These are phyloP conservation scores for Callopanchax toddi DNA, from an alignment of 2,113 vertebrate genomes.

Conservation along the genomic window DNA sequence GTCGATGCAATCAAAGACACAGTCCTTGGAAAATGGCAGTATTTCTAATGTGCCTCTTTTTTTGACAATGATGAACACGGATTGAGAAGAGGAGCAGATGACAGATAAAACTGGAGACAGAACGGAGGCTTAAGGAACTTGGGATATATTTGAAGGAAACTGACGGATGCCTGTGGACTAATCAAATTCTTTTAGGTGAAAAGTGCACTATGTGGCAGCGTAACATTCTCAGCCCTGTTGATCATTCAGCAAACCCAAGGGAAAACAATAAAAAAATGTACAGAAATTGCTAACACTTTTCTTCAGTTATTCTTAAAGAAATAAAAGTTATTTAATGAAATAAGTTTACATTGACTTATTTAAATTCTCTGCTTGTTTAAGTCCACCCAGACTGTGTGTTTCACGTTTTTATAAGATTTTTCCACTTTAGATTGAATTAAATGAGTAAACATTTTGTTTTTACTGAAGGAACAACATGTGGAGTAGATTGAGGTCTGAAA, in stretches of 20 bases:
- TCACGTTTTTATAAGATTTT: background rate
- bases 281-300: constrained; percentile 84
- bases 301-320: constrained; percentile 84
- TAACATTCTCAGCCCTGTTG: constrained; percentile 77
- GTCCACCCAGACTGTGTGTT: background rate
- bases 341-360: constrained; percentile 1
- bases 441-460: background rate
- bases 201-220: constrained; percentile 79
- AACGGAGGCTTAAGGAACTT: constrained; percentile 69
- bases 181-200: constrained; percentile 76
- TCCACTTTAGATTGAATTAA: background rate
- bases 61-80: constrained; percentile 91
- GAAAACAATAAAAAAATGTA: constrained; percentile 81
- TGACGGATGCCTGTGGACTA: constrained; percentile 78
- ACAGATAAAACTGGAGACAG: constrained; percentile 79
- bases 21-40: constrained; percentile 99
- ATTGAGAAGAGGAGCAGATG: constrained; percentile 68
- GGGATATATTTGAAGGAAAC: constrained; percentile 71
- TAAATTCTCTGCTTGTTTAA: background rate
- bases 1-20: constrained; percentile 99
- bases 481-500: background rate
- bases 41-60: constrained; percentile 99
- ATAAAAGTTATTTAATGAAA: constrained; percentile 87
- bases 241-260: constrained; percentile 77
- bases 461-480: background rate